Evolutionary conservation across 2,888 invertebrate species (phyloP).

Genomic region (Pecten maximus): DNA sequence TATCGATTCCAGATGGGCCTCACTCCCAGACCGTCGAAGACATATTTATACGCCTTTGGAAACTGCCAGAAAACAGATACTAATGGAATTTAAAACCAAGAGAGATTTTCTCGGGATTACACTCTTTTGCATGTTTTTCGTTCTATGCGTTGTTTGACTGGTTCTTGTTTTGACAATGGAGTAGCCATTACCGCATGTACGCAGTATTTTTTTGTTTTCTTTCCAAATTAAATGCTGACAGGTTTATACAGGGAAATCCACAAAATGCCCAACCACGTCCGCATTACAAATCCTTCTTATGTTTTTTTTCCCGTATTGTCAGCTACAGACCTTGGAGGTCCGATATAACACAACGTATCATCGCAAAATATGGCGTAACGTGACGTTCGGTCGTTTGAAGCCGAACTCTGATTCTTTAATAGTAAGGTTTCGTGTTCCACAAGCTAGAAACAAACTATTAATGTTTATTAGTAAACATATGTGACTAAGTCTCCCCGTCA

Average conservation of each 20-base stretch:
- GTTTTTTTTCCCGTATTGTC: neutral
- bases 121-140: neutral
- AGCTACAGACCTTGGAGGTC: neutral
- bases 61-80: slow-evolving; percentile 18
- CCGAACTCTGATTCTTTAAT: neutral
- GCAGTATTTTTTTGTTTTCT: slow-evolving; percentile 7
- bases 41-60: neutral
- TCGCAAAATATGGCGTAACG: neutral
- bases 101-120: neutral
- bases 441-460: neutral
- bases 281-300: neutral
- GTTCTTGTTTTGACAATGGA: neutral
- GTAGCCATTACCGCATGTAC: neutral
- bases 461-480: slow-evolving; percentile 10
- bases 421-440: neutral
- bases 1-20: slow-evolving; percentile 18
- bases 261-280: neutral
- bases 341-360: no score
- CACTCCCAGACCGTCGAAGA: neutral
- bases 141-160: neutral
- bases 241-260: neutral
- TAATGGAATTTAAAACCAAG: slow-evolving; percentile 21
- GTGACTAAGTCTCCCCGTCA: neutral
- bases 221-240: slow-evolving; percentile 6
- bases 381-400: neutral